Percentiles rank a stretch among this genome's conserved stretches.
Conservation (phyloP, 2,797 vertebrate species). For the Microctenopoma lineatum region DNA sequence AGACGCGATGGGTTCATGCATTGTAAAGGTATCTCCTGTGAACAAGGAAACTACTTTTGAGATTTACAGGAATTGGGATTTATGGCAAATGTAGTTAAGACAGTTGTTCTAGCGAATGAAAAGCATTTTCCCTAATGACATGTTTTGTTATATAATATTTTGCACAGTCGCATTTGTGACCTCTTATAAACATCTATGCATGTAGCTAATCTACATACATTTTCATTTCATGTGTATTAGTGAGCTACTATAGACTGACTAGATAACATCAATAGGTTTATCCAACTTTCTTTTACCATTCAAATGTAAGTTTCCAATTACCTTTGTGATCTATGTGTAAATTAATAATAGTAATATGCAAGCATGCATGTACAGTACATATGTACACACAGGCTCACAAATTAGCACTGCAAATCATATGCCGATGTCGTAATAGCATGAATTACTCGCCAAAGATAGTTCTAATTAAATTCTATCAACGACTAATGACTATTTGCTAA, state of each 20-base stretch:
- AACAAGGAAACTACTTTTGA: slow-evolving; percentile 34
- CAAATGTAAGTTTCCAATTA: not conserved
- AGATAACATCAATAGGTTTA: not conserved
- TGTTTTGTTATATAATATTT: not conserved
- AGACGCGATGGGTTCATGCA: slow-evolving; percentile 5
- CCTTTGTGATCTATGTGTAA: not conserved
- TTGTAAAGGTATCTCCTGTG: slow-evolving; percentile 31
- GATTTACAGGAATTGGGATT: slow-evolving; percentile 33
- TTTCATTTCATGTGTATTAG: not conserved
- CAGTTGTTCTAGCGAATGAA: too few species aligned
- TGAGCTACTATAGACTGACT: not conserved
- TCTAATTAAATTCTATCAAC: slow-evolving; percentile 67
- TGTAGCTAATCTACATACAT: not conserved
- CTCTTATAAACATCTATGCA: not conserved
- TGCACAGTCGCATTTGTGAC: not conserved
- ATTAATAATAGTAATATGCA: too few species aligned
- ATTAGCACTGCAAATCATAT: slow-evolving; percentile 52
- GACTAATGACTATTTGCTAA: slow-evolving; percentile 46
- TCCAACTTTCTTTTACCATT: not conserved
- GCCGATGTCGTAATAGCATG: slow-evolving; percentile 47
- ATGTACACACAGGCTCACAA: not conserved
- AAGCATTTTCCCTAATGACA: not conserved
- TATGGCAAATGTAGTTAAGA: slow-evolving; percentile 39
- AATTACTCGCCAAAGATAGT: slow-evolving; percentile 59
- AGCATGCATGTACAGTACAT: not conserved